phyloP scores from a whole-genome alignment of 2,888 invertebrate genomes.

The Sarcophaga carnaria region DNA sequence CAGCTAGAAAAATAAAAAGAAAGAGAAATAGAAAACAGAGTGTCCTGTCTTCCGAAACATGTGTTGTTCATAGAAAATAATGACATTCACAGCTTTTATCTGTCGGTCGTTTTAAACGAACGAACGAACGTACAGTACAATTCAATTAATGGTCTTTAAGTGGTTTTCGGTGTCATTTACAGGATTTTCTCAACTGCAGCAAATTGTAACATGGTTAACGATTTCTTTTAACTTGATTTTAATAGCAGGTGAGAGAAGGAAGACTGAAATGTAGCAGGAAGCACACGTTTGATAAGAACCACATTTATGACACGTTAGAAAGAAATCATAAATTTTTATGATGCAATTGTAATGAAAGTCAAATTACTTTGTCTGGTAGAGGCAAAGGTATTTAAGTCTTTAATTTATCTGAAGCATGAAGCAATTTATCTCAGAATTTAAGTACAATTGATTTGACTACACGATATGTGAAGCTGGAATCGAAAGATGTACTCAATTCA shows the following conservation, averaged over 20 bases:
- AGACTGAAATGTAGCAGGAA: neutral
- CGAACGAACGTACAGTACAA: slow-evolving; percentile 26
- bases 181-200: slow-evolving; percentile 13
- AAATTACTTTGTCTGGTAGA: neutral
- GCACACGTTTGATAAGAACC: neutral
- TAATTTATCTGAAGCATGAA: too few species aligned
- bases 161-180: slow-evolving; percentile 48
- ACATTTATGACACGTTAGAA: neutral
- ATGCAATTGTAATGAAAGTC: too few species aligned
- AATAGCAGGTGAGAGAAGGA: neutral
- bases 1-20: too few species aligned
- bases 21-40: neutral
- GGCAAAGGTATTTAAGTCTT: too few species aligned
- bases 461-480: too few species aligned
- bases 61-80: slow-evolving; percentile 31
- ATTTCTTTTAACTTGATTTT: slow-evolving; percentile 19
- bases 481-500: too few species aligned
- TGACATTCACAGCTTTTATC: slow-evolving; percentile 54
- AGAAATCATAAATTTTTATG: neutral
- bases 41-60: neutral
- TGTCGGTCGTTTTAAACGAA: slow-evolving; percentile 26
- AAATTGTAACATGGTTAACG: slow-evolving; percentile 28
- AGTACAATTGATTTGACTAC: too few species aligned
- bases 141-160: slow-evolving; percentile 62
- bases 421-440: too few species aligned